phyloP scores from a whole-genome alignment of 2,888 invertebrate genomes.

The Linnaemya vulpina region DNA sequence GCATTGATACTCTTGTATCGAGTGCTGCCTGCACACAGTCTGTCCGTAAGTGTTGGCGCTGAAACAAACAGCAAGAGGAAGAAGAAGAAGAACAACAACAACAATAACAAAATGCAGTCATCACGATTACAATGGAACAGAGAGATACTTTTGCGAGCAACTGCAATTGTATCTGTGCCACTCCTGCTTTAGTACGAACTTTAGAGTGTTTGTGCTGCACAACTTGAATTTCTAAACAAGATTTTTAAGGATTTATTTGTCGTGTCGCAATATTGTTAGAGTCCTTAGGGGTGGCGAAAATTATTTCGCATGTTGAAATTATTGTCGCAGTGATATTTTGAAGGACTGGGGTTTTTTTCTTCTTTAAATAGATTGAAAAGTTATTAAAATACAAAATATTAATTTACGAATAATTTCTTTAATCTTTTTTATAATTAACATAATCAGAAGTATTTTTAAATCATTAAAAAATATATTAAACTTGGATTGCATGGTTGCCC shows the following conservation, averaged over 20 bases:
- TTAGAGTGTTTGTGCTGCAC: slow-evolving; percentile 46
- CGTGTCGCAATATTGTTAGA: slow-evolving; percentile 29
- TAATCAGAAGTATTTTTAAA: too few relatives aligned
- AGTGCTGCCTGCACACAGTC: slow-evolving; percentile 43
- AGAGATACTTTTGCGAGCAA: slow-evolving; percentile 23
- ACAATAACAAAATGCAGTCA: slow-evolving; percentile 21
- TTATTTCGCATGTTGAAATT: slow-evolving; percentile 45
- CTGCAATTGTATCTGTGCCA: slow-evolving; percentile 42
- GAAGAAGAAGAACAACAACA: too few relatives aligned
- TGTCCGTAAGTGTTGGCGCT: slow-evolving; percentile 56
- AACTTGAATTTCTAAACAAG: slow-evolving; percentile 59
- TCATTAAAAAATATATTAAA: too few relatives aligned
- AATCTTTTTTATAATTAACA: too few relatives aligned
- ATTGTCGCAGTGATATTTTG: slow-evolving; percentile 33
- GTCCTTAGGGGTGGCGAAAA: slow-evolving; percentile 49
- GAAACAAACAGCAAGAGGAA: slow-evolving; percentile 50
- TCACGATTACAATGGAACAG: slow-evolving; percentile 62
- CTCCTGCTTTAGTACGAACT: slow-evolving; percentile 37
- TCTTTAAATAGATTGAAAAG: slow-evolving; percentile 14
- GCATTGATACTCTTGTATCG: slow-evolving; percentile 65
- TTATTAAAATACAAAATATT: slow-evolving; percentile 3
- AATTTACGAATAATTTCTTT: too few relatives aligned
- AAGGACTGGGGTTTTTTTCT: slow-evolving; percentile 20
- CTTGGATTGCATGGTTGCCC: too few relatives aligned
- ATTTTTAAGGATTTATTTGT: slow-evolving; percentile 50